These are phyloP conservation scores for Sialia sialis DNA, from an alignment of 2,113 vertebrate genomes.

Conservation along the genomic window DNA sequence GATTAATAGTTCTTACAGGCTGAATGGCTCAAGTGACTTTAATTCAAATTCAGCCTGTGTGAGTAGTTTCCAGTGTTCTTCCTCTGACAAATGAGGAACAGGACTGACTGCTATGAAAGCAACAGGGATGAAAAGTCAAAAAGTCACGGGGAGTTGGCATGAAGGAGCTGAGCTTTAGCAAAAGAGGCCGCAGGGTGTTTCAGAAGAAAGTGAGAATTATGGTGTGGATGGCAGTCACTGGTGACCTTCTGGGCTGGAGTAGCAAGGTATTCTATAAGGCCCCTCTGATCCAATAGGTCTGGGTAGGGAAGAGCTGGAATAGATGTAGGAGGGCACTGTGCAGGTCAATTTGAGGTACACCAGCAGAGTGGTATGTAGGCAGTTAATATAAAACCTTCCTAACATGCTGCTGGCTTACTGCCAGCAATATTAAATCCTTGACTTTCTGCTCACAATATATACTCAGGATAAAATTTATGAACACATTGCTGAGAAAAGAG, in stretches of 20 bases:
- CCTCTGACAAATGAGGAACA: not conserved
- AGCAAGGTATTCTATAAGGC: not conserved
- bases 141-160: not conserved
- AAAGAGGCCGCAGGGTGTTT: not conserved
- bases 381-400: not conserved
- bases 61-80: not conserved
- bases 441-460: not conserved
- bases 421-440: not conserved
- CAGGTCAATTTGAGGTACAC: not conserved
- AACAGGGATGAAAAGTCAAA: not conserved
- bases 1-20: not conserved
- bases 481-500: not conserved
- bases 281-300: not conserved
- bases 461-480: slow-evolving; percentile 27
- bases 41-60: not conserved
- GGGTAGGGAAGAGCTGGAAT: not conserved
- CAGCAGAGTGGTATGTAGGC: not conserved
- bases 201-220: not conserved
- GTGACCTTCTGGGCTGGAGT: not conserved
- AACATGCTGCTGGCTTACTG: not conserved
- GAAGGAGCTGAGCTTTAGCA: not conserved
- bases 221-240: not conserved
- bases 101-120: not conserved
- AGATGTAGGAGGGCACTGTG: not conserved
- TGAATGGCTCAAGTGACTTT: not conserved